Percentiles rank a stretch among this genome's conserved stretches.
phyloP scores from a whole-genome alignment of 1,140 invertebrate genomes.

The Drosophila carrolli region DNA sequence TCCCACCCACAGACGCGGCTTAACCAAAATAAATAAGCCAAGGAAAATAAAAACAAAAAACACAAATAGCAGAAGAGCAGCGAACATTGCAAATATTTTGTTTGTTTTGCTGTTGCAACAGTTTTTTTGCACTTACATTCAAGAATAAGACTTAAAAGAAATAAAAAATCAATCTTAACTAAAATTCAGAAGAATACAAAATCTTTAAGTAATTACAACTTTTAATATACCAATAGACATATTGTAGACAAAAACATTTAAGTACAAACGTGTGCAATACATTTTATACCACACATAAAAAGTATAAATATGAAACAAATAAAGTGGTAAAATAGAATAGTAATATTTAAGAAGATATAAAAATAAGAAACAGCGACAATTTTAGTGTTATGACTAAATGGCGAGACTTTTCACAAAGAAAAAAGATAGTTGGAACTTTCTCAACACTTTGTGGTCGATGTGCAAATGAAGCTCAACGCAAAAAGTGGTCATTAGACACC shows the following conservation, averaged over 20 bases:
- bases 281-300: no score
- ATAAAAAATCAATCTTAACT: not conserved
- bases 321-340: not conserved
- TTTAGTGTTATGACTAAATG: conserved; percentile 17
- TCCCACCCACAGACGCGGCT: not conserved
- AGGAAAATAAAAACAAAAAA: conserved; percentile 18
- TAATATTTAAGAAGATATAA: not conserved
- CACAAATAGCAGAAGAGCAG: conserved; percentile 19
- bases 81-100: conserved; percentile 69
- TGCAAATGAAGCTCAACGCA: conserved; percentile 73
- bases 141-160: conserved; percentile 13
- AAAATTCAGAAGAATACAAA: not conserved
- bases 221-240: no score
- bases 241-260: no score
- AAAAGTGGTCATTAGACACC: conserved; percentile 59
- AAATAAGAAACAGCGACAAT: not conserved
- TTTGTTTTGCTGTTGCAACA: conserved; percentile 43
- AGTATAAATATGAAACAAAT: no score
- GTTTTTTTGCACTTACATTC: conserved; percentile 9
- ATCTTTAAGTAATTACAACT: no score
- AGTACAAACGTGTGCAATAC: no score
- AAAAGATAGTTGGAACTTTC: conserved; percentile 29
- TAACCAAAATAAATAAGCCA: conserved; percentile 28
- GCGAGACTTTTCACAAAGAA: not conserved
- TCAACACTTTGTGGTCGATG: conserved; percentile 74